These are phyloP conservation scores for Acipenser ruthenus DNA, from an alignment of 2,797 vertebrate species.

Conservation along the genomic window DNA sequence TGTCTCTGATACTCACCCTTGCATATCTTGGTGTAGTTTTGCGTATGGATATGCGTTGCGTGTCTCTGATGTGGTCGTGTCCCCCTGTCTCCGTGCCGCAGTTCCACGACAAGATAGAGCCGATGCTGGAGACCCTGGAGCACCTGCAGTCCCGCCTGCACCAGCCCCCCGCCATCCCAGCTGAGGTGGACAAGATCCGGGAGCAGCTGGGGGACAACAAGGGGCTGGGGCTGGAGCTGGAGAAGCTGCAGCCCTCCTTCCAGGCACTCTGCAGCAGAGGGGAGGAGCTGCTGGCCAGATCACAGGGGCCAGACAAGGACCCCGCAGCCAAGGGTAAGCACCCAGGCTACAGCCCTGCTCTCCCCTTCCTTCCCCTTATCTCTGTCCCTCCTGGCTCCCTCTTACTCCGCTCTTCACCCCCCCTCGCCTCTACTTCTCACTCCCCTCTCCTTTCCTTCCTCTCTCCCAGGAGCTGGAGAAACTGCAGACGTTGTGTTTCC, in stretches of 20 bases:
- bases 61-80: neutral
- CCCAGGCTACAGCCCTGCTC: neutral
- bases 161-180: constrained; percentile 84
- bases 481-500: too few species aligned
- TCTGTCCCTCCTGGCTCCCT: neutral
- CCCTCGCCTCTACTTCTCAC: neutral
- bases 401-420: neutral
- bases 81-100: constrained; percentile 29
- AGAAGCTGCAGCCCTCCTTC: constrained; percentile 93
- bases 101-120: constrained; percentile 98
- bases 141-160: constrained; percentile 78
- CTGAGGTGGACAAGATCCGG: constrained; percentile 95
- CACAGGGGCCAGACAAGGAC: constrained; percentile 75
- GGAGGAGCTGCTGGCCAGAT: constrained; percentile 83
- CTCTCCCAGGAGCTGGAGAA: neutral
- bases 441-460: neutral
- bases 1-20: too few species aligned
- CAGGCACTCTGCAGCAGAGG: constrained; percentile 83
- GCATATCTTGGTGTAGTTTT: too few species aligned
- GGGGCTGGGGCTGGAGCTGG: constrained; percentile 78
- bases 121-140: constrained; percentile 90
- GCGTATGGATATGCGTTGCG: neutral
- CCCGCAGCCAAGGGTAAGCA: constrained; percentile 85
- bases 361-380: neutral
- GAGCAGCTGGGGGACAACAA: constrained; percentile 93